Conservation (phyloP, 2,113 vertebrate species). For the Myodes glareolus region DNA sequence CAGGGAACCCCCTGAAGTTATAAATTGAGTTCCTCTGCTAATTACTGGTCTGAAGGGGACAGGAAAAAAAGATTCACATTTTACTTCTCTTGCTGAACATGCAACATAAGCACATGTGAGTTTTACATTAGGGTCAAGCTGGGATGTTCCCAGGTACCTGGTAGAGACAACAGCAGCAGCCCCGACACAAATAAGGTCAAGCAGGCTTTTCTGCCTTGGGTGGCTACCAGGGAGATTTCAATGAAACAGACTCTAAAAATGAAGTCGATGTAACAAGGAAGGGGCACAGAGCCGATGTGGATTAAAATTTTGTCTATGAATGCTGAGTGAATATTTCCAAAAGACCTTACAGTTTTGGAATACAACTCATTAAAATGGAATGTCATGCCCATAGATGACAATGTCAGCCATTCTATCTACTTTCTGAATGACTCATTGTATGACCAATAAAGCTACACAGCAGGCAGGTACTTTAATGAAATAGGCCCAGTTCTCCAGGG, state of each 20-base stretch:
- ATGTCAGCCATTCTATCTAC: slow-evolving; percentile 71
- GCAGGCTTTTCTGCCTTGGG: slow-evolving; percentile 38
- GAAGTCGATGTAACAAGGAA: background rate
- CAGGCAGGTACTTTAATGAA: slow-evolving; percentile 81
- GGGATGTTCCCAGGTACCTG: slow-evolving; percentile 57
- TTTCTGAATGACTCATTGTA: slow-evolving; percentile 69
- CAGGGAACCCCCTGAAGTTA: slow-evolving; percentile 69
- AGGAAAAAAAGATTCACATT: slow-evolving; percentile 58
- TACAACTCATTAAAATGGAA: slow-evolving; percentile 63
- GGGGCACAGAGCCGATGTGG: background rate
- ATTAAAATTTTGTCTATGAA: slow-evolving; percentile 32
- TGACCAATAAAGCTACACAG: slow-evolving; percentile 81
- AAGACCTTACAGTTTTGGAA: slow-evolving; percentile 60
- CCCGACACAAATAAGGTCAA: slow-evolving; percentile 67
- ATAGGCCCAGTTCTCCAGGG: slow-evolving; percentile 67
- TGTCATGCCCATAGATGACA: slow-evolving; percentile 62
- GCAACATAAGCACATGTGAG: slow-evolving; percentile 62
- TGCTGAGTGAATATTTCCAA: slow-evolving; percentile 57
- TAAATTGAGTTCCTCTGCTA: slow-evolving; percentile 61
- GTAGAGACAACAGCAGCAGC: slow-evolving; percentile 22
- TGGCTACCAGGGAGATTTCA: slow-evolving; percentile 38
- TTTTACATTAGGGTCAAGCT: slow-evolving; percentile 75
- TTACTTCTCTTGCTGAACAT: slow-evolving; percentile 63
- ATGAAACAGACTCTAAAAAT: background rate
- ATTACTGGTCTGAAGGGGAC: slow-evolving; percentile 53